Base-by-base conservation (phyloP, 2,797 vertebrate species). In the Basileuterus tristriatus region DNA sequence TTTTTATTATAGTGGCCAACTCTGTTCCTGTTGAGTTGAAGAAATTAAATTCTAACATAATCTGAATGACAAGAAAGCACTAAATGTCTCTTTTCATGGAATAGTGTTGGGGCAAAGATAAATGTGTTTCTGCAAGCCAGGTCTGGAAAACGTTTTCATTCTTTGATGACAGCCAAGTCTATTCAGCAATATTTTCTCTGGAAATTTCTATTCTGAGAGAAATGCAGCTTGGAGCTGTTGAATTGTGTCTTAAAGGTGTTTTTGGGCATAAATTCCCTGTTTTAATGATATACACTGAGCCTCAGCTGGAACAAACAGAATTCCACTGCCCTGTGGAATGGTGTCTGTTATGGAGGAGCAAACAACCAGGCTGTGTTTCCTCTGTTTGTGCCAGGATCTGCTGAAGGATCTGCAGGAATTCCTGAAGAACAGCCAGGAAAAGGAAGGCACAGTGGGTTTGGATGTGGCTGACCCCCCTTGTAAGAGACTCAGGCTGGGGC, bases 401-500 rank as follows among this genome's bases (percentile, higher is more conserved):
- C 93, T 98, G 36, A 89, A 83, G 60, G 98, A 98, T 56, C 98
- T 99, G 23, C 84, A 91, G 43, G 97, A 97, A 39, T 99, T 99
- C 83, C 80, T 98, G 93, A 53, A 80, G 87, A 95, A 93, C 46
- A 34, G 32, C 5, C 37, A 63, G 64, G 84, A 85, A 39, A 88
- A 97, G 63, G 87, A 87, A 32, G 68, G 79, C 65, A 17, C 78
- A 18, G 89, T 84, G 68, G 87, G 86, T 65, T 75, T 91, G 83
- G 97, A 96, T 8, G 37, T 64, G 83, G 83, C n/a, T 32, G 97
- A 98, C 36, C 99, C 98, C 0, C 99, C 98, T 2, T 97, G 90
- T 86, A 99, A 99, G 96, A 98, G 97, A 94, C 93, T 97, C 29
- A 98, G 98, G 80, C 97, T 98, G 12, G 98, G 98, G 15, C 68